Evolutionary conservation across 2,797 vertebrate species (phyloP), one percentile per base, ranked within the genome.

Genomic region (Neosilurus hyrtlii): DNA sequence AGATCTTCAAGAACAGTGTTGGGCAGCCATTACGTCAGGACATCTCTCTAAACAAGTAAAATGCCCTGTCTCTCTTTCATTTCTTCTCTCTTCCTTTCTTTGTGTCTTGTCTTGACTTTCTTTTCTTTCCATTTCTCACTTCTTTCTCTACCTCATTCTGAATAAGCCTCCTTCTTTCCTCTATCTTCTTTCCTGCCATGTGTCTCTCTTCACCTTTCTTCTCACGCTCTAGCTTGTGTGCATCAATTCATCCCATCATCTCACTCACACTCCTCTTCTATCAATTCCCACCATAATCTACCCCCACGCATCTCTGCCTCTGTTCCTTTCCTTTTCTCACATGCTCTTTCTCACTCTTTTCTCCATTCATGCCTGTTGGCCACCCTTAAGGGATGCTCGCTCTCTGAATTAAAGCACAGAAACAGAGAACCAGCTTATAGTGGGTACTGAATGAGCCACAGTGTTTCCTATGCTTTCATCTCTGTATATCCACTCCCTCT

Each of bases 351-450:
- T 43, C 79, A 37, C 52, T 20, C 37, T 62, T 49, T 68, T 12
- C 22, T 67, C 63, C 80, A 82, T 85, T 79, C 84, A 85, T 85
- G 74, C 49, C 4, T 20, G 78, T 70, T 73, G 72, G 54, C 74
- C 9, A 62, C 22, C 72, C 83, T 65, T 54, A 9, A 57, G 75
- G 78, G 85, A 85, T 16, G 59, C 24, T 79, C 73, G 16, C n/a
- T 59, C 79, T 86, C 57, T 74, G 85, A 89, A 86, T 89, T 82
- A 86, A 84, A 80, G 70, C 82, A 84, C 84, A 85, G 82, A 86
- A 59, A 83, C 73, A 81, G 72, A 76, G 81, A 85, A 61, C 12
- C 9, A 70, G 86, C 82, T 86, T 84, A 85, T 86, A 83, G 82
- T 84, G 83, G n/a, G 59, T 70, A 87, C 72, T 86, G 85, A 84